Evolutionary conservation across 2,888 invertebrate genomes (phyloP).

Genomic region (Dasysyrphus tricinctus): DNA sequence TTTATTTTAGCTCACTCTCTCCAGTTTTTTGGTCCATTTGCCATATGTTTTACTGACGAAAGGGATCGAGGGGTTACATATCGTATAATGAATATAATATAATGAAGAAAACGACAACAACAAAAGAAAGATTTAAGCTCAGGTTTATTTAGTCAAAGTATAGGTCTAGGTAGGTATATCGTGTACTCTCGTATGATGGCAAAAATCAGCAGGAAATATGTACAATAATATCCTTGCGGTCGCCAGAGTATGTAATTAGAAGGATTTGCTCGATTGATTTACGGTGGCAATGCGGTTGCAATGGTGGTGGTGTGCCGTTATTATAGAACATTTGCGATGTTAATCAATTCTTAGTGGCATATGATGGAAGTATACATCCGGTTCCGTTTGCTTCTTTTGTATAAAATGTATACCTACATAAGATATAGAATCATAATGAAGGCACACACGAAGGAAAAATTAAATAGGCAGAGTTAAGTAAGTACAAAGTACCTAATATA

Average conservation of each 20-base stretch:
- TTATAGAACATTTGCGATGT: constrained; percentile 66
- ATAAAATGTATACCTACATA: not conserved
- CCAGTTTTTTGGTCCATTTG: constrained; percentile 21
- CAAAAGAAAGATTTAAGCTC: constrained; percentile 50
- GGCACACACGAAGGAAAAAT: constrained; percentile 3
- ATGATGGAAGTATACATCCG: constrained; percentile 70
- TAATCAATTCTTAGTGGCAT: constrained; percentile 72
- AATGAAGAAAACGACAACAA: constrained; percentile 37
- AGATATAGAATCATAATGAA: not conserved
- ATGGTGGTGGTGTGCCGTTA: constrained; percentile 1
- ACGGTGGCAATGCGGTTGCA: constrained; percentile 47
- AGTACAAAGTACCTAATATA: constrained; percentile 42
- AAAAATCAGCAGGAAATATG: constrained; percentile 31
- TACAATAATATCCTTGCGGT: constrained; percentile 70
- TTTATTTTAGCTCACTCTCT: constrained; percentile 57
- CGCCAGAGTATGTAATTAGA: constrained; percentile 67
- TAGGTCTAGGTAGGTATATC: not conserved
- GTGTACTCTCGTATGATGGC: not conserved
- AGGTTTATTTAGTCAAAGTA: constrained; percentile 1
- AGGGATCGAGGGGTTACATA: not conserved
- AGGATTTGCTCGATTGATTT: constrained; percentile 75
- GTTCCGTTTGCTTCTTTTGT: constrained; percentile 40
- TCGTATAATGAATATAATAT: constrained; percentile 52
- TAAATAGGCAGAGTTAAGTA: constrained; percentile 7
- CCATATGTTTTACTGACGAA: constrained; percentile 34